Percentiles rank a stretch among this genome's conserved stretches.
phyloP scores from a whole-genome alignment of 2,113 vertebrate genomes.

The Tachuris rubrigastra region DNA sequence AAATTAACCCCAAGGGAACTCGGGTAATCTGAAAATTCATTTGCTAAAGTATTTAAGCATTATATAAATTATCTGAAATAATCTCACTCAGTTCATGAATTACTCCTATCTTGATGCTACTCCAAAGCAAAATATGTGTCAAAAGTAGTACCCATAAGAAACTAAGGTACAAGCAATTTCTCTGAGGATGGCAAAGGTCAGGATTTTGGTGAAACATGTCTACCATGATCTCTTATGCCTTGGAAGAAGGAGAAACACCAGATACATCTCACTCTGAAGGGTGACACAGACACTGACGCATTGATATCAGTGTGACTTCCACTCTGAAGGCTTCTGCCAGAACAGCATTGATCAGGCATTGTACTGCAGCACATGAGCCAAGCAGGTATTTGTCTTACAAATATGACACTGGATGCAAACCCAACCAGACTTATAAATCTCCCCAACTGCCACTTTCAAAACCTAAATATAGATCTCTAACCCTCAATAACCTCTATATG shows the following conservation, averaged over 20 bases:
- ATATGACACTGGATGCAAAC: not conserved
- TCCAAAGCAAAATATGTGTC: not conserved
- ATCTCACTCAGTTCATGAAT: not conserved
- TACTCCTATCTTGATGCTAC: not conserved
- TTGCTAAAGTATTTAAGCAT: not conserved
- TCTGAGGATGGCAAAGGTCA: not conserved
- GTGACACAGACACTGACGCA: not conserved
- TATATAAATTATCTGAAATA: not conserved
- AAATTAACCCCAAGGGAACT: not conserved
- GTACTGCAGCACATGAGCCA: not conserved
- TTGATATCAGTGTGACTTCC: not conserved
- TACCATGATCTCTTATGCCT: not conserved
- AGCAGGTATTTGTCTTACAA: not conserved
- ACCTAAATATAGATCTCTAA: not conserved
- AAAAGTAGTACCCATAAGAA: not conserved
- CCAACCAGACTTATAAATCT: not conserved
- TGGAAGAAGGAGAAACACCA: not conserved
- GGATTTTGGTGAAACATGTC: not conserved
- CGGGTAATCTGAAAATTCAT: not conserved
- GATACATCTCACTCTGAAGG: not conserved
- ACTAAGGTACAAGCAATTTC: not conserved
- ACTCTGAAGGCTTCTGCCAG: not conserved
- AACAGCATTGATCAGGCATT: fast-evolving
- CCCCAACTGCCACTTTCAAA: not conserved
- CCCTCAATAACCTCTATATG: not conserved